These are phyloP conservation scores for Eupithecia abbreviata DNA, from an alignment of 2,888 invertebrate species.

Conservation along the genomic window DNA sequence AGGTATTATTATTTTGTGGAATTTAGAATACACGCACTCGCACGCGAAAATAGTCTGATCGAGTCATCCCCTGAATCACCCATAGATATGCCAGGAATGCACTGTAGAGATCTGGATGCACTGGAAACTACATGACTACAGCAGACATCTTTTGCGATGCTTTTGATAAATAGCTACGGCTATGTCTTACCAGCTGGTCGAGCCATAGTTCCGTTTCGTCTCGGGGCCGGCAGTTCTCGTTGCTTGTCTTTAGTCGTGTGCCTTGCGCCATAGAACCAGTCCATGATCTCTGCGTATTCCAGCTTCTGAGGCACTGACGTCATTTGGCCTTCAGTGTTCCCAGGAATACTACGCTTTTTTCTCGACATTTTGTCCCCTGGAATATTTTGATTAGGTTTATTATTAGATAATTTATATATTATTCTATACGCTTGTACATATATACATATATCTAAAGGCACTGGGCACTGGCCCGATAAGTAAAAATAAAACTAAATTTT, in stretches of 20 bases:
- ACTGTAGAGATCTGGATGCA: not conserved
- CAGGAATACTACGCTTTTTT: not conserved
- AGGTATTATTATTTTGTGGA: too few species aligned
- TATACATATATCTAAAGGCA: too few species aligned
- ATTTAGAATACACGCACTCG: too few species aligned
- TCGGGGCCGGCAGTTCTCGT: not conserved
- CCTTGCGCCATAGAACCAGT: not conserved
- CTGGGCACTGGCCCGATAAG: too few species aligned
- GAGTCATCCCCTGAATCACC: too few species aligned
- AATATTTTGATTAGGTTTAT: not conserved
- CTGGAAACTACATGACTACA: not conserved
- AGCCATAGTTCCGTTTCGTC: not conserved
- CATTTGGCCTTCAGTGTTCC: not conserved
- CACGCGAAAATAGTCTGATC: too few species aligned
- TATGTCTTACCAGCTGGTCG: not conserved
- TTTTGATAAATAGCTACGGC: not conserved
- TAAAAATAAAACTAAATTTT: not conserved
- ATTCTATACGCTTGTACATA: not conserved
- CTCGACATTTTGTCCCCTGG: not conserved
- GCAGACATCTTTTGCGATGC: not conserved
- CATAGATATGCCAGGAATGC: not conserved
- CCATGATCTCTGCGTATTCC: not conserved
- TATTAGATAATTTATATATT: not conserved
- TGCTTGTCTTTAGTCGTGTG: not conserved
- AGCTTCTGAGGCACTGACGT: conserved; percentile 2